These are phyloP conservation scores for Drosophila santomea DNA, from an alignment of 1,140 invertebrate species.

Conservation along the genomic window DNA sequence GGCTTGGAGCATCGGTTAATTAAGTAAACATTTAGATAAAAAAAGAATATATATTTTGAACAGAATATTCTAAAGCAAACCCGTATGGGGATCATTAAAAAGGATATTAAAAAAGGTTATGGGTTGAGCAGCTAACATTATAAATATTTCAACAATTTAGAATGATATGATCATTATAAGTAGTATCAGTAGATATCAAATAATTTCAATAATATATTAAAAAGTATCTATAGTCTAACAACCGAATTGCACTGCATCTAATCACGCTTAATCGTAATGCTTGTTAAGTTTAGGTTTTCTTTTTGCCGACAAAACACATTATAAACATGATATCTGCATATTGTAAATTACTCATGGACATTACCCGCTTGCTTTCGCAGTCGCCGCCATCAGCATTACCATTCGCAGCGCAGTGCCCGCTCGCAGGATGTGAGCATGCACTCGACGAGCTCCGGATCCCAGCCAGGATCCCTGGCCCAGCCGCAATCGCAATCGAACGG, in stretches of 20 bases:
- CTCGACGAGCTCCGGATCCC: slow-evolving; percentile 51
- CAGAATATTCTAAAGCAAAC: no score
- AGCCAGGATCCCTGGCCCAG: slow-evolving; percentile 18
- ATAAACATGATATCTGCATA: not conserved
- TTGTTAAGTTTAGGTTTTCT: not conserved
- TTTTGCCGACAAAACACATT: not conserved
- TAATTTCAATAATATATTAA: not conserved
- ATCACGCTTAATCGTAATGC: not conserved
- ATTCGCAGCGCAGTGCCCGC: slow-evolving; percentile 90
- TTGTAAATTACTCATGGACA: slow-evolving; percentile 12
- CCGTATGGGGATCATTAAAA: no score
- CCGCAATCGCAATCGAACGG: slow-evolving; percentile 32
- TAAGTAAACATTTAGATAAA: no score
- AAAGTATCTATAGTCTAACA: not conserved
- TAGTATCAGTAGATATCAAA: not conserved
- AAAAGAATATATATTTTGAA: no score
- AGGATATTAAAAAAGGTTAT: no score
- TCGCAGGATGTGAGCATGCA: slow-evolving; percentile 86
- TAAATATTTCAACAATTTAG: no score
- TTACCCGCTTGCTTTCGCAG: slow-evolving; percentile 79
- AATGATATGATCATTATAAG: no score
- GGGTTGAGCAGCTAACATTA: no score
- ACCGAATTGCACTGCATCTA: not conserved
- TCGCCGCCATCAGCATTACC: slow-evolving; percentile 90
- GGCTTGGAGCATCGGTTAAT: not conserved